These are phyloP conservation scores for Aepyceros melampus DNA, from an alignment of 2,113 vertebrate species.

Conservation along the genomic window DNA sequence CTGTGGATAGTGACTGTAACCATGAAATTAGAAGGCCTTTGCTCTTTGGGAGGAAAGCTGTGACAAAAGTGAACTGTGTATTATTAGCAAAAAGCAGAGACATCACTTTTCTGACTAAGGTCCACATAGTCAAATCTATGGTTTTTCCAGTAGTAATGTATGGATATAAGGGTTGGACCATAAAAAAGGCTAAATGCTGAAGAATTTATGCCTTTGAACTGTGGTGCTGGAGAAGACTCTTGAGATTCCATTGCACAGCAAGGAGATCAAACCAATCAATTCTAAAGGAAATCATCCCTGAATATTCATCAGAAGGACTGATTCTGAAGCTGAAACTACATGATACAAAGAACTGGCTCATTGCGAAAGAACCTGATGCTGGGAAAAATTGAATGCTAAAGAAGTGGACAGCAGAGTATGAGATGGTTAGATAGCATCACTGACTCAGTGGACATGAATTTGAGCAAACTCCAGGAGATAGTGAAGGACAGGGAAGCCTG, in stretches of 20 bases:
- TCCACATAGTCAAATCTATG: not conserved
- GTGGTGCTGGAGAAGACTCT: not conserved
- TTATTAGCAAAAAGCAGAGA: not conserved
- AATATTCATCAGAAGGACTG: not conserved
- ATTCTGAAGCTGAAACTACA: not conserved
- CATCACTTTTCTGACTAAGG: not conserved
- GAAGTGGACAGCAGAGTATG: not conserved
- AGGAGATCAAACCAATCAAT: not conserved
- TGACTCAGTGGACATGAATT: not conserved
- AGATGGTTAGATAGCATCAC: not conserved
- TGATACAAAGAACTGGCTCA: not conserved
- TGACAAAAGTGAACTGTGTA: not conserved
- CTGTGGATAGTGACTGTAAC: not conserved
- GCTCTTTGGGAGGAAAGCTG: not conserved
- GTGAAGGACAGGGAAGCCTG: not conserved
- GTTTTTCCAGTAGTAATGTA: not conserved
- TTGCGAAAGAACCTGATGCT: not conserved
- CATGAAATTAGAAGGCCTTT: not conserved
- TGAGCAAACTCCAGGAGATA: not conserved
- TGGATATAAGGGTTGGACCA: not conserved
- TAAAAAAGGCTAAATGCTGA: not conserved
- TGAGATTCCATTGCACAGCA: not conserved
- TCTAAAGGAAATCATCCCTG: not conserved
- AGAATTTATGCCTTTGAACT: not conserved
- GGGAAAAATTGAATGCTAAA: not conserved